phyloP scores from a whole-genome alignment of 2,888 invertebrate species.

The Microchrysa polita region DNA sequence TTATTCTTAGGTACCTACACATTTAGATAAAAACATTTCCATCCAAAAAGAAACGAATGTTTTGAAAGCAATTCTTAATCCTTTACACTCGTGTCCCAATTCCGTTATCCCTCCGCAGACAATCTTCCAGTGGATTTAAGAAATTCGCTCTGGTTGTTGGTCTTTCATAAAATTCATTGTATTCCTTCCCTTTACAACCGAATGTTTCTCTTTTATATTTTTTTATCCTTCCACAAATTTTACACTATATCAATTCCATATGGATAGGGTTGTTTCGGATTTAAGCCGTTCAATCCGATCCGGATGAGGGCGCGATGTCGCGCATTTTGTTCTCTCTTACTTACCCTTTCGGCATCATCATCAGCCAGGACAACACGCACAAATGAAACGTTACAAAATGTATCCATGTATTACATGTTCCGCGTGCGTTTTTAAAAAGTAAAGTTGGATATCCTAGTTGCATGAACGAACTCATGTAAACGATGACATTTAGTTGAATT shows the following conservation, averaged over 20 bases:
- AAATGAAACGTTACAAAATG: constrained; percentile 16
- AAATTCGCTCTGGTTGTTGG: constrained; percentile 30
- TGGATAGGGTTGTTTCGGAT: constrained; percentile 7
- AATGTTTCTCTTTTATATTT: too few relatives aligned
- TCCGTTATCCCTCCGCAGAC: too few relatives aligned
- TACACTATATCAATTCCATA: constrained; percentile 15
- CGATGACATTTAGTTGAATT: constrained; percentile 50
- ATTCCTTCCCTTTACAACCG: not conserved
- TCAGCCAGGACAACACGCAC: too few relatives aligned
- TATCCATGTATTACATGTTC: constrained; percentile 10
- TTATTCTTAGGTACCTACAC: too few relatives aligned
- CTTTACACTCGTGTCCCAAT: too few relatives aligned
- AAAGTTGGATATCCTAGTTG: too few relatives aligned
- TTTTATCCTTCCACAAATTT: constrained; percentile 7
- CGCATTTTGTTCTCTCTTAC: constrained; percentile 13
- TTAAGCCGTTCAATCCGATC: constrained; percentile 25
- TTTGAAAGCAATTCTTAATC: too few relatives aligned
- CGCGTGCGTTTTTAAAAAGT: too few relatives aligned
- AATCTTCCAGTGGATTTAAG: too few relatives aligned
- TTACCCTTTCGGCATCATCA: too few relatives aligned
- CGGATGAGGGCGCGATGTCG: not conserved
- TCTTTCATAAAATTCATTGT: not conserved
- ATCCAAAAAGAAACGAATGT: too few relatives aligned
- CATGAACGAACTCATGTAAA: constrained; percentile 11
- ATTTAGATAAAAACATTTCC: too few relatives aligned